Evolutionary conservation across 2,113 vertebrate genomes (phyloP).

Genomic region (Gyps fulvus): DNA sequence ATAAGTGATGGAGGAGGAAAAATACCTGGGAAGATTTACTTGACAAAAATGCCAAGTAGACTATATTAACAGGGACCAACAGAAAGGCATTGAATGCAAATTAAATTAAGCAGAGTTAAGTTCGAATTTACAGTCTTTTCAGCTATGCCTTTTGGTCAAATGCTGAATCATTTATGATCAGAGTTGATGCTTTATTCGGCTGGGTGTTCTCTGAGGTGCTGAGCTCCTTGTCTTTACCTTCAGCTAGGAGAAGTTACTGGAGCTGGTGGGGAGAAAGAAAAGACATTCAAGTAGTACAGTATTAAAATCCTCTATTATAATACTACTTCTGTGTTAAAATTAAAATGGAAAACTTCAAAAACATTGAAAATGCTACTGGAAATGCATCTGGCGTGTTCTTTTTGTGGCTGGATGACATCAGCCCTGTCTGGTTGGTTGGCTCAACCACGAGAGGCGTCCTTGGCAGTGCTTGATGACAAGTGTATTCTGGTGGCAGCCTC

Average conservation of each 20-base stretch:
- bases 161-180: not conserved
- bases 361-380: not conserved
- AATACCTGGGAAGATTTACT: not conserved
- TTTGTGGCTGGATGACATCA: not conserved
- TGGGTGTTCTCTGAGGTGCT: not conserved
- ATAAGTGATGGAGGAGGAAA: not conserved
- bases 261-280: not conserved
- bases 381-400: not conserved
- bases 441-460: not conserved
- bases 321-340: not conserved
- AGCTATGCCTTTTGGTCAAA: not conserved
- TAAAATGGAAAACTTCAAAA: not conserved
- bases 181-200: not conserved
- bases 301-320: not conserved
- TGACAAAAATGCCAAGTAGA: not conserved
- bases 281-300: fast-evolving
- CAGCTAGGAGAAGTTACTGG: not conserved
- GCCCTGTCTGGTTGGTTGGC: not conserved
- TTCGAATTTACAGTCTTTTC: not conserved
- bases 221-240: not conserved
- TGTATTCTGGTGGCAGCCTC: not conserved
- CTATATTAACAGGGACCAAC: not conserved
- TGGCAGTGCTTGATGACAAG: not conserved
- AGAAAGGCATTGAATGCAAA: not conserved
- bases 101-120: not conserved